Evolutionary conservation across 2,888 invertebrate genomes (phyloP).

Genomic region (Phanerotoma sp.): DNA sequence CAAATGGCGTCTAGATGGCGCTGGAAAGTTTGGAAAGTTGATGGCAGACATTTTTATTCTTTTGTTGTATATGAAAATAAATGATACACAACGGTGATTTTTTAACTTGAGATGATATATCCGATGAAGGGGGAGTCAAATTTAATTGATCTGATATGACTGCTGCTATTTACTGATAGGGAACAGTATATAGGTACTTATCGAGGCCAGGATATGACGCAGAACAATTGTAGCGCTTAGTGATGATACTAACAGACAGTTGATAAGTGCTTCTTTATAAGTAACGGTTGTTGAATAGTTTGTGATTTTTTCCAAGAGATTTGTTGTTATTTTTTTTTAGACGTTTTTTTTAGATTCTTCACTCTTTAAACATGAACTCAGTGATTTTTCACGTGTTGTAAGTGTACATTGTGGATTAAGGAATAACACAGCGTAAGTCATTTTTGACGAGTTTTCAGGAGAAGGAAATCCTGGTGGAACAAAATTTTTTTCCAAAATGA

Average conservation of each 20-base stretch:
- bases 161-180: conserved; percentile 11
- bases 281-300: neutral
- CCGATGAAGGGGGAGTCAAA: conserved; percentile 44
- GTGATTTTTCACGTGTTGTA: no score
- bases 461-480: no score
- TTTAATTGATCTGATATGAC: conserved; percentile 49
- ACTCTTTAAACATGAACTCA: no score
- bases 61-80: conserved; percentile 17
- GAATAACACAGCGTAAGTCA: no score
- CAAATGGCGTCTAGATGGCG: no score
- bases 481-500: no score
- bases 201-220: conserved; percentile 53
- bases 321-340: neutral
- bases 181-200: conserved; percentile 8
- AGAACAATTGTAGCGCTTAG: conserved; percentile 54
- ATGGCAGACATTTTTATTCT: neutral
- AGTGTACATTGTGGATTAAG: no score
- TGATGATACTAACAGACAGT: conserved; percentile 29
- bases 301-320: neutral
- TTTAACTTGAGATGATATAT: conserved; percentile 33
- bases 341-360: no score
- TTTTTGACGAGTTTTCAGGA: no score
- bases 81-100: conserved; percentile 30
- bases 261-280: conserved; percentile 26
- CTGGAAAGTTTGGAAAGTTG: neutral